phyloP scores from a whole-genome alignment of 2,113 vertebrate species.

The Aspidoscelis tigris region DNA sequence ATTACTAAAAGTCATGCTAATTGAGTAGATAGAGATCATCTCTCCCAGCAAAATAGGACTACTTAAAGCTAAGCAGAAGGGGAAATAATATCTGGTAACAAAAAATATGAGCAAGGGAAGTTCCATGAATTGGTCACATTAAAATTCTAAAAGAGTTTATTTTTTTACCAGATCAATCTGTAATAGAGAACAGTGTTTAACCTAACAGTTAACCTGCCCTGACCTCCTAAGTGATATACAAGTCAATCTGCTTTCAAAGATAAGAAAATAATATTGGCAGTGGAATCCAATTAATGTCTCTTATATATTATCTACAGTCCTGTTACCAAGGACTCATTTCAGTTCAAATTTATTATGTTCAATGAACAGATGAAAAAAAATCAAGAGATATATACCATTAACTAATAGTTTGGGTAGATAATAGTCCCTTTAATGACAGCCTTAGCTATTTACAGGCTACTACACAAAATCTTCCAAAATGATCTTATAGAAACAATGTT shows the following conservation, averaged over 20 bases:
- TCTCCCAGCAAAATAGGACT: neutral
- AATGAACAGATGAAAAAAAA: no score
- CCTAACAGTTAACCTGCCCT: neutral
- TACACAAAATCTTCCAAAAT: no score
- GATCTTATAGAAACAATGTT: no score
- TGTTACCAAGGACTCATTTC: no score
- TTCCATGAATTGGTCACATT: neutral
- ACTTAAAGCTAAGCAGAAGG: slow-evolving; percentile 11
- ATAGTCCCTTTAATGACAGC: no score
- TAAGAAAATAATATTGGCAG: neutral
- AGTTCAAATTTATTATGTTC: no score
- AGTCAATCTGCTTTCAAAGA: neutral
- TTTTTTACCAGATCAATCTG: slow-evolving; percentile 5
- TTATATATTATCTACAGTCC: neutral
- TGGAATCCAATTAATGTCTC: neutral
- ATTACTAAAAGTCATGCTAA: slow-evolving; percentile 13
- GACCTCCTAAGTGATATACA: neutral
- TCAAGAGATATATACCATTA: no score
- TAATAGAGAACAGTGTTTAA: neutral
- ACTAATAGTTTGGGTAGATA: no score
- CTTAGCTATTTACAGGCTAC: no score
- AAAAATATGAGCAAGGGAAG: neutral
- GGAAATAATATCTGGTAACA: neutral
- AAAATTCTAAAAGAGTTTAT: neutral
- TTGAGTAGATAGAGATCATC: neutral